Evolutionary conservation across 2,113 vertebrate genomes (phyloP), one percentile per base, ranked within the genome.

Genomic region (Gobiocypris rarus): DNA sequence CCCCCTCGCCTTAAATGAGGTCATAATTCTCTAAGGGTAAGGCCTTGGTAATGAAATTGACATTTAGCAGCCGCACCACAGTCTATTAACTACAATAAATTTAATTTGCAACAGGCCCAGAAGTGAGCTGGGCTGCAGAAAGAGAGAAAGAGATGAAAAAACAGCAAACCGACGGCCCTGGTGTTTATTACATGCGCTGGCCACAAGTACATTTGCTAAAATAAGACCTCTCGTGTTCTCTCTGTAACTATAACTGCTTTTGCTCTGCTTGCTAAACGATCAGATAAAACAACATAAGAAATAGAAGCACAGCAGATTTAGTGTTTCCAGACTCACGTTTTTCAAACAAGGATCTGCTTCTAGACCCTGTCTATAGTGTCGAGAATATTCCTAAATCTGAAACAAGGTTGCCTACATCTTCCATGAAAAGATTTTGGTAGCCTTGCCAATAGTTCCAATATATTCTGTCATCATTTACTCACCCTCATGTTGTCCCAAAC

Each of bases 41-140:
- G 91, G 93, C 90, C 93, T 93, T 94, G 92, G 92, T 95, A 93
- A 94, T 93, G 92, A 94, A 95, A 94, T 93, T 94, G 94, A 94
- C 94, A 94, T 95, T 94, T 94, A 95, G 91, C 91, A 93, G 92
- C 93, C 92, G 91, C 91, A 92, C 90, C 93, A 92, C 93, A 94
- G 92, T 94, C 93, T 95, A 94, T 95, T 95, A 95, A 94, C 94
- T 94, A 93, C 93, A 93, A 93, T 94, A 93, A 92, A 95, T 94
- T 93, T 92, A 93, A 95, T 95, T 95, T 95, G 91, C 92, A 88
- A 88, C 93, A 93, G 92, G 92, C 90, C 91, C 90, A 94, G 91
- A 93, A 94, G 93, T 93, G 92, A 87, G 86, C 89, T 38, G 82
- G 17, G 81, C 54, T 73, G 5, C n/a, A 52, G 15, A 75, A 43